These are phyloP conservation scores for Cassiopea xamachana DNA, from an alignment of 30 jellyfish, hydroid and myxozoan genomes.

Conservation along the genomic window DNA sequence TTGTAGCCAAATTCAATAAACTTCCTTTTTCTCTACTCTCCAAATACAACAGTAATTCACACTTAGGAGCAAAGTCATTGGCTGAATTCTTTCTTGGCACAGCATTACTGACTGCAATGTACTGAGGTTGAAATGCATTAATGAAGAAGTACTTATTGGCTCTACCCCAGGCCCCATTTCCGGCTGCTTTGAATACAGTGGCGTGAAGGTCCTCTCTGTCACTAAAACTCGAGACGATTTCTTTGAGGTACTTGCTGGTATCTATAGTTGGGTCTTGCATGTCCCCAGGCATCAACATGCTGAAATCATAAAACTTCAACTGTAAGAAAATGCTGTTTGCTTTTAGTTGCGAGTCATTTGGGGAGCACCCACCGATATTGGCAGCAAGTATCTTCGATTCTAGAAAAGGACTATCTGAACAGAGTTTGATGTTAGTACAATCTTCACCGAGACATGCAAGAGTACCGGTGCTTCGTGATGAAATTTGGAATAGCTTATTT, in stretches of 20 bases:
- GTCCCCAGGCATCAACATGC: slow-evolving; percentile 77
- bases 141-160: slow-evolving; percentile 64
- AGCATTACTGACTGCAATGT: slow-evolving; percentile 67
- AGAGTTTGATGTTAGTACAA: slow-evolving; percentile 53
- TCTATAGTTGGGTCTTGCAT: slow-evolving; percentile 64
- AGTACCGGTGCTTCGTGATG: slow-evolving; percentile 52
- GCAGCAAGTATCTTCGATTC: slow-evolving; percentile 68
- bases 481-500: slow-evolving; percentile 36
- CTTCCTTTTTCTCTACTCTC: slow-evolving; percentile 64
- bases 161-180: slow-evolving; percentile 75
- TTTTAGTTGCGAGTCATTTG: slow-evolving; percentile 29
- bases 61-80: slow-evolving; percentile 44
- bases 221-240: slow-evolving; percentile 29
- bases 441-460: slow-evolving; percentile 73
- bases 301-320: slow-evolving; percentile 56
- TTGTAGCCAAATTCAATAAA: slow-evolving; percentile 25
- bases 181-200: slow-evolving; percentile 68
- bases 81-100: slow-evolving; percentile 53
- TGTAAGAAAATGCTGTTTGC: slow-evolving; percentile 67
- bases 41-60: slow-evolving; percentile 63
- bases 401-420: slow-evolving; percentile 60
- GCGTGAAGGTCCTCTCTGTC: slow-evolving; percentile 69
- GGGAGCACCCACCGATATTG: slow-evolving; percentile 76
- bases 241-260: slow-evolving; percentile 12
- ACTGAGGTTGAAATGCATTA: slow-evolving; percentile 64